phyloP scores from a whole-genome alignment of 2,113 vertebrate species.

The Phylloscopus trochiloides region DNA sequence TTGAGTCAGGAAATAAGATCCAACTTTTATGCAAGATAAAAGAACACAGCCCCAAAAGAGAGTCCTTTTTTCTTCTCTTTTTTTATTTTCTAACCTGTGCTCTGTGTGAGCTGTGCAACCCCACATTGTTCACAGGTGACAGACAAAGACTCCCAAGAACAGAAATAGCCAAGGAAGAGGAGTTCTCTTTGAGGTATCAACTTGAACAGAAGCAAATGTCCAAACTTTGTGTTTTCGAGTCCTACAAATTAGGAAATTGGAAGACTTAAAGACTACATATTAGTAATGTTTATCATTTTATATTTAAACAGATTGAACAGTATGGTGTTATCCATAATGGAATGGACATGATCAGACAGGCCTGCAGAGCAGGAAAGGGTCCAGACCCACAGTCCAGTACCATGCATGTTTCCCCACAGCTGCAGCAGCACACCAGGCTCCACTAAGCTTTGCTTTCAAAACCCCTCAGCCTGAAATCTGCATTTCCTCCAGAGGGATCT shows the following conservation, averaged over 20 bases:
- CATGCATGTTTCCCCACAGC: rapidly evolving
- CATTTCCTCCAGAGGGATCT: not conserved
- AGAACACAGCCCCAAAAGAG: not conserved
- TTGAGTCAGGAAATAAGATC: not conserved
- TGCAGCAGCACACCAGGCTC: not conserved
- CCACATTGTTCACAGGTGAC: not conserved
- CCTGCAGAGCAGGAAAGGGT: not conserved
- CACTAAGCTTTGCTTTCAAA: not conserved
- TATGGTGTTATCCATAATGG: not conserved
- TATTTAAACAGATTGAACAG: not conserved
- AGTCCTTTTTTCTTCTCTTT: not conserved
- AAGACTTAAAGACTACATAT: not conserved
- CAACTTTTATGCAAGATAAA: not conserved
- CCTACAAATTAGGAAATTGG: not conserved
- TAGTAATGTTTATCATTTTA: not conserved
- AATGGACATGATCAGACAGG: not conserved
- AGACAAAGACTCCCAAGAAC: not conserved
- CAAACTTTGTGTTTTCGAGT: not conserved
- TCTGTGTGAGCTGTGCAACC: not conserved
- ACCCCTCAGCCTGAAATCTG: not conserved
- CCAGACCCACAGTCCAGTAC: not conserved
- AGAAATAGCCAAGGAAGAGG: not conserved
- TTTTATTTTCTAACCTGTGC: not conserved
- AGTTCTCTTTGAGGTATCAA: not conserved
- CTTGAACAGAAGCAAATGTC: not conserved